Conservation (phyloP, 1,140 invertebrate species). For the Telenomus remus region DNA sequence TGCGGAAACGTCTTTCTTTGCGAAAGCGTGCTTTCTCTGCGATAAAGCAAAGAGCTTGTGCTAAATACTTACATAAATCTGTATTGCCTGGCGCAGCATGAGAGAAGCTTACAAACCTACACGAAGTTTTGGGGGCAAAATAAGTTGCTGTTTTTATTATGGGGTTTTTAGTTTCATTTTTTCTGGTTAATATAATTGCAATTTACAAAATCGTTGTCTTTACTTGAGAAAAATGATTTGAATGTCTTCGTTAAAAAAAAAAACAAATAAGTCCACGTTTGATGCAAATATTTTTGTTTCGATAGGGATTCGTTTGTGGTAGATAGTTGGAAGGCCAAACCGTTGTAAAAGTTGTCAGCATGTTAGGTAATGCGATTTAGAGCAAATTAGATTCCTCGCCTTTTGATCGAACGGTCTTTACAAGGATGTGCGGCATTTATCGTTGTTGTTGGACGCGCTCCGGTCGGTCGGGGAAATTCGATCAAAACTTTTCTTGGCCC, state of each 20-base stretch:
- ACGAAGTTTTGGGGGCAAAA: slow-evolving; percentile 30
- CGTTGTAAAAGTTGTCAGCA: slow-evolving; percentile 54
- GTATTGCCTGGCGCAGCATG: slow-evolving; percentile 71
- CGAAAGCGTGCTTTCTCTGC: slow-evolving; percentile 71
- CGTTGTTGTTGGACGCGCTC: slow-evolving; percentile 47
- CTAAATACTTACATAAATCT: slow-evolving; percentile 78
- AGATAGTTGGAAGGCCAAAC: slow-evolving; percentile 9
- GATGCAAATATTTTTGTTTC: slow-evolving; percentile 50
- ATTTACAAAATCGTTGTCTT: too few species aligned
- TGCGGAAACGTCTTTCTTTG: slow-evolving; percentile 64
- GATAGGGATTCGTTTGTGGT: slow-evolving; percentile 33
- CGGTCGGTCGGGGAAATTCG: slow-evolving; percentile 54
- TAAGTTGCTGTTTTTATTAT: slow-evolving; percentile 11
- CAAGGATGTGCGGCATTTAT: slow-evolving; percentile 52
- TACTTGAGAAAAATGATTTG: too few species aligned
- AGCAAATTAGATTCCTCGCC: slow-evolving; percentile 59
- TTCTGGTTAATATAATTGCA: too few species aligned
- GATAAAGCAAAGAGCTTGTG: slow-evolving; percentile 75
- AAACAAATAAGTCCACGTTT: too few species aligned
- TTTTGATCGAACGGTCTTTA: slow-evolving; percentile 56
- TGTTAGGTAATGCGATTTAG: slow-evolving; percentile 59
- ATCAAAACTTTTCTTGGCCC: slow-evolving; percentile 61
- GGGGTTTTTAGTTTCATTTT: too few species aligned
- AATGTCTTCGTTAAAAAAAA: too few species aligned
- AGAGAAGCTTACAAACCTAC: slow-evolving; percentile 57